These are phyloP conservation scores for Lophotriccus pileatus DNA, from an alignment of 2,797 vertebrate genomes.

Conservation along the genomic window DNA sequence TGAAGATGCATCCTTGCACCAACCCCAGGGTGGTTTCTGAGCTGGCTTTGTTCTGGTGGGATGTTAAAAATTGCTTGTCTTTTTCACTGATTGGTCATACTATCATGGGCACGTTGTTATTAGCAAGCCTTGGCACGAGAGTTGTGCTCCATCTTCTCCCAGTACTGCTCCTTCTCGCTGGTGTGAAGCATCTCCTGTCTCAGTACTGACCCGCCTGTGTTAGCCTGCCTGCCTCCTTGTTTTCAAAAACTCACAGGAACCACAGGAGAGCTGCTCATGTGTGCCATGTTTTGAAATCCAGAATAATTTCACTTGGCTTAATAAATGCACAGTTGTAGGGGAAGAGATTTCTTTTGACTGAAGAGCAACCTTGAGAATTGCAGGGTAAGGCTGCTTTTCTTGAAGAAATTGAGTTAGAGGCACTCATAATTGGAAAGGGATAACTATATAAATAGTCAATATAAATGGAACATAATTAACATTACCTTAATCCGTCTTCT, in stretches of 20 bases:
- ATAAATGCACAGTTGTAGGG: neutral
- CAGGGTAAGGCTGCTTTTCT: neutral
- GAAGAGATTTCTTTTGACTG: neutral
- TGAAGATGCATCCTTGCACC: neutral
- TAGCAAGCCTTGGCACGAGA: neutral
- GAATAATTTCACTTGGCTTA: neutral
- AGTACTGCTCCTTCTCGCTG: neutral
- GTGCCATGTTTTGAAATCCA: neutral
- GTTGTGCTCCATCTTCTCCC: neutral
- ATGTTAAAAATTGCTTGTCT: neutral
- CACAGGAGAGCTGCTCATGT: neutral
- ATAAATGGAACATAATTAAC: slow-evolving; percentile 13
- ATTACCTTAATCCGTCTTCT: slow-evolving; percentile 7
- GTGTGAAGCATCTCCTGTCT: rapidly evolving
- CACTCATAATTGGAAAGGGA: neutral
- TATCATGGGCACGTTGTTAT: rapidly evolving
- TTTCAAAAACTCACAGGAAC: neutral
- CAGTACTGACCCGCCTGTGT: neutral
- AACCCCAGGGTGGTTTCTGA: neutral
- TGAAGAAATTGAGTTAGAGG: neutral
- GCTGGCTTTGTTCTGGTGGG: neutral
- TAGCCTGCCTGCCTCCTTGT: neutral
- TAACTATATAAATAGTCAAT: slow-evolving; percentile 8
- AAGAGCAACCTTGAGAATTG: neutral
- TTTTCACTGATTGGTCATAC: neutral